A percentile compares a stretch with the other conserved stretches of the same genome.
Evolutionary conservation across 2,888 invertebrate species (phyloP).

Genomic region (Flabesymbios commensalis): DNA sequence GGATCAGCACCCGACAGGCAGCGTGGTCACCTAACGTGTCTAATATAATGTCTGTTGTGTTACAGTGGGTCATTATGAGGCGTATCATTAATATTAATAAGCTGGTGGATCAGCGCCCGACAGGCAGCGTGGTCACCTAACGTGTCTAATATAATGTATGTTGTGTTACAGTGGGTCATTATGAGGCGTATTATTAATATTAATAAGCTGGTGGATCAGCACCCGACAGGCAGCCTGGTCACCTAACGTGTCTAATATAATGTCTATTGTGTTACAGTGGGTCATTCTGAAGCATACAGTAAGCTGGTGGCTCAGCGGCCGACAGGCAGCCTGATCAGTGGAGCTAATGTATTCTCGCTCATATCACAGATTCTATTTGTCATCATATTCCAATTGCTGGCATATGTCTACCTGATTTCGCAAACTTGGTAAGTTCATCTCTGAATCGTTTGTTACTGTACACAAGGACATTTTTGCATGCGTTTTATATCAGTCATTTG

Average conservation of each 20-base stretch:
- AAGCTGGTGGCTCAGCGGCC: conserved; percentile 69
- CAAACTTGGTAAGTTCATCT: conserved; percentile 71
- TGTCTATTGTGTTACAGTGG: conserved; percentile 64
- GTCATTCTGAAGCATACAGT: conserved; percentile 74
- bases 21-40: too few relatives aligned
- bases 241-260: neutral
- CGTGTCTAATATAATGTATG: neutral
- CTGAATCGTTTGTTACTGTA: too few relatives aligned
- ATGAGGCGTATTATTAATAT: conserved; percentile 72
- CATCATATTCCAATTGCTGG: conserved; percentile 68
- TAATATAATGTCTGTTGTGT: neutral
- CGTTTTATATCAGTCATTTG: too few relatives aligned
- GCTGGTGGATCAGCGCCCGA: conserved; percentile 70
- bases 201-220: conserved; percentile 66
- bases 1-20: conserved; percentile 72
- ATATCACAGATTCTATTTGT: conserved; percentile 71
- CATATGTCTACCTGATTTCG: conserved; percentile 68
- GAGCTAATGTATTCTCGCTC: conserved; percentile 72
- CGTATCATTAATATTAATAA: conserved; percentile 68
- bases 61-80: conserved; percentile 76
- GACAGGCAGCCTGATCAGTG: conserved; percentile 73
- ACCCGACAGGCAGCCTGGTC: conserved; percentile 78
- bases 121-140: too few relatives aligned
- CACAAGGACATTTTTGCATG: too few relatives aligned
- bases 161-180: conserved; percentile 72